These are phyloP conservation scores for Pachyseris speciosa DNA, from an alignment of 64 coral and sea anemone species.

Conservation along the genomic window DNA sequence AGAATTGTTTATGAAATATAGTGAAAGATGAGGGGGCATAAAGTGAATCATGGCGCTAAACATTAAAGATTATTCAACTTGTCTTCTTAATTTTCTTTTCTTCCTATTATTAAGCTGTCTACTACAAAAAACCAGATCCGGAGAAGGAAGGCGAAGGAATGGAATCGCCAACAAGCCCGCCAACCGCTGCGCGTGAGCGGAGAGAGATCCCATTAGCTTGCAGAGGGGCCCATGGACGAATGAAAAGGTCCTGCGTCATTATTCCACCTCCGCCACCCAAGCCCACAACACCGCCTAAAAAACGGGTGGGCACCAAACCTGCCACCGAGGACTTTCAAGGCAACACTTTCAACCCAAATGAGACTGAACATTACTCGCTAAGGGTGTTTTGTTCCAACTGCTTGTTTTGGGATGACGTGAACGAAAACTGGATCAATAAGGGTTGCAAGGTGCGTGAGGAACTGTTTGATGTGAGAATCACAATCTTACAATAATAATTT, in stretches of 20 bases:
- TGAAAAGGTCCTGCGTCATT: constrained; percentile 85
- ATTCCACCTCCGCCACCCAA: constrained; percentile 85
- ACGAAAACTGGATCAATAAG: constrained; percentile 67
- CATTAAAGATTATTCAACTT: not conserved
- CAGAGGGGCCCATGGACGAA: not conserved
- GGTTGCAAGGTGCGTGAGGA: constrained; percentile 85
- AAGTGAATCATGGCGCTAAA: not conserved
- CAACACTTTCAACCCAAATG: constrained; percentile 62
- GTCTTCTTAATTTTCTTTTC: not conserved
- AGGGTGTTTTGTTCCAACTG: constrained; percentile 82
- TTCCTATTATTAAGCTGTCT: constrained; percentile 12
- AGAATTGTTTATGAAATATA: no score
- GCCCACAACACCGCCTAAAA: constrained; percentile 39
- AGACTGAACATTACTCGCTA: constrained; percentile 57
- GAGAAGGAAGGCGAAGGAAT: not conserved
- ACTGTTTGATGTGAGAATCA: no score
- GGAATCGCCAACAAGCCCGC: not conserved
- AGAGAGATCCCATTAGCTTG: constrained; percentile 61
- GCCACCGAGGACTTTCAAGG: constrained; percentile 73
- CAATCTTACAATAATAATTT: not conserved
- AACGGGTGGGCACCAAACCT: constrained; percentile 9
- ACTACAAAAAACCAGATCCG: constrained; percentile 40
- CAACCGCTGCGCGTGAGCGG: constrained; percentile 16
- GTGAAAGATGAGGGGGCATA: no score
- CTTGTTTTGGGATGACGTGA: constrained; percentile 70